phyloP scores from a whole-genome alignment of 2,888 invertebrate species.

The Endotricha flammealis region DNA sequence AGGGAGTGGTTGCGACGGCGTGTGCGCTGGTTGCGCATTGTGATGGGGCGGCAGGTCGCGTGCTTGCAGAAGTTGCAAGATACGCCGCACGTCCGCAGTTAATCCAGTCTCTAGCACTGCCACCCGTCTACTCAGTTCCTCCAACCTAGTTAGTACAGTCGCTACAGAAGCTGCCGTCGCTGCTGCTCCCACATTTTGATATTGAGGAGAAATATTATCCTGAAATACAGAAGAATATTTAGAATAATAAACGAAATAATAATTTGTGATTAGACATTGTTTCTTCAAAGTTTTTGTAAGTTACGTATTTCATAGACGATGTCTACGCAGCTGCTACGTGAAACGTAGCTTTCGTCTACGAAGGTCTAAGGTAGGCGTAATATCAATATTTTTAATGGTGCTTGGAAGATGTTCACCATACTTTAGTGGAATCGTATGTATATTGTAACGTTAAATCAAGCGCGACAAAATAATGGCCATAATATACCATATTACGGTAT shows the following conservation, averaged over 20 bases:
- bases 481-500: too few relatives aligned
- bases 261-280: not conserved
- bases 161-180: constrained; percentile 63
- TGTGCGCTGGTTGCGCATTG: constrained; percentile 48
- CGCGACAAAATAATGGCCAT: too few relatives aligned
- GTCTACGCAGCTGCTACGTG: too few relatives aligned
- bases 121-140: constrained; percentile 83
- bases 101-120: constrained; percentile 85
- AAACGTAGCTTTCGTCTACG: too few relatives aligned
- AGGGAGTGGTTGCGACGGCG: constrained; percentile 57
- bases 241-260: not conserved
- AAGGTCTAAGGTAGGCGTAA: too few relatives aligned
- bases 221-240: constrained; percentile 25
- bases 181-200: constrained; percentile 63
- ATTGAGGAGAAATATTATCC: constrained; percentile 66
- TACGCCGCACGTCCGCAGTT: constrained; percentile 85
- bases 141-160: constrained; percentile 81
- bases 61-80: constrained; percentile 81
- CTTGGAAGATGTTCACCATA: too few relatives aligned
- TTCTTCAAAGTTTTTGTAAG: too few relatives aligned
- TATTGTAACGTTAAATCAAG: too few relatives aligned
- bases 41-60: constrained; percentile 45
- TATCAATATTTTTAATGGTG: too few relatives aligned
- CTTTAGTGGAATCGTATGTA: too few relatives aligned
- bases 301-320: too few relatives aligned